Percentiles rank a stretch among this genome's conserved stretches.
Conservation (phyloP, 2,113 vertebrate species). For the Sarotherodon lohbergeri region DNA sequence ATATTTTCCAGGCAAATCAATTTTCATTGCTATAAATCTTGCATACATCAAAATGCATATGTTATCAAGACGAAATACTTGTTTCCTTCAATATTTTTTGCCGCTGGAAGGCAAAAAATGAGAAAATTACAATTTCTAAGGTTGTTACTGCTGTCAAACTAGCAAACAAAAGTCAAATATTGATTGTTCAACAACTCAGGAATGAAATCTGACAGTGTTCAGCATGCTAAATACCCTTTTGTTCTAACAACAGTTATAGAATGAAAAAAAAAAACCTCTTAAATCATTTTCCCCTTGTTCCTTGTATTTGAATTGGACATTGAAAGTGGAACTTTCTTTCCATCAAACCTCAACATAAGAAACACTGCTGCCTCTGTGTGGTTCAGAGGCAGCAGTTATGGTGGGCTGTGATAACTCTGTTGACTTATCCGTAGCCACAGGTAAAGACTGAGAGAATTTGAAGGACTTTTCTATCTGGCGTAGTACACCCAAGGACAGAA, state of each 20-base stretch:
- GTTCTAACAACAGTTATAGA: not conserved
- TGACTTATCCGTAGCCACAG: slow-evolving; percentile 30
- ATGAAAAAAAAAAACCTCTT: fast-evolving
- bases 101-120: not conserved
- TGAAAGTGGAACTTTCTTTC: not conserved
- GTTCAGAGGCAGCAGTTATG: not conserved
- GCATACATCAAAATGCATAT: not conserved
- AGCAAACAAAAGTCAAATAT: not conserved
- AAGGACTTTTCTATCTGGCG: slow-evolving; percentile 43
- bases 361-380: not conserved
- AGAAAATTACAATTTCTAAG: not conserved
- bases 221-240: not conserved
- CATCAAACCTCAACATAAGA: not conserved
- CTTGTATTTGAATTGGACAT: not conserved
- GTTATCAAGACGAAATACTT: not conserved
- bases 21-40: not conserved
- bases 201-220: not conserved
- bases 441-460: slow-evolving; percentile 35
- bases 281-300: not conserved
- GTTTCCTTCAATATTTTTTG: not conserved
- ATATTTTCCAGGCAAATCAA: not conserved
- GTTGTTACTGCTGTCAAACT: not conserved
- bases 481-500: slow-evolving; percentile 32
- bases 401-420: not conserved
- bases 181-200: not conserved